A percentile compares a stretch with the other conserved stretches of the same genome.
phyloP scores from a whole-genome alignment of 2,888 invertebrate genomes.

The Acrobasis suavella region DNA sequence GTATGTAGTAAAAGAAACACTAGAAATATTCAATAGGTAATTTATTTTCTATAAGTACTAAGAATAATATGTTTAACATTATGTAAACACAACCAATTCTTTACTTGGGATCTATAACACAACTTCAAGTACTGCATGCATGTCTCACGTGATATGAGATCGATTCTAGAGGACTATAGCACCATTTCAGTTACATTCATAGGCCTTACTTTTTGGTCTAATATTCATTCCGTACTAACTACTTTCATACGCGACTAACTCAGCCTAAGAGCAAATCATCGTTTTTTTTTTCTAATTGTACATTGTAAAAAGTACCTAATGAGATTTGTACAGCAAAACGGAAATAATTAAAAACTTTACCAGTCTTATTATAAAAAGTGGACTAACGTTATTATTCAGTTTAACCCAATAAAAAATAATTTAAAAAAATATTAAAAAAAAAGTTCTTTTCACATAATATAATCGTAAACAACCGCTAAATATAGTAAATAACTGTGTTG shows the following conservation, averaged over 20 bases:
- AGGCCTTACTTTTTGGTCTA: constrained; percentile 80
- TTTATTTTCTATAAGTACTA: constrained; percentile 79
- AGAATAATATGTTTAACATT: constrained; percentile 71
- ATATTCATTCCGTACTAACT: constrained; percentile 47
- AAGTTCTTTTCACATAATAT: no score
- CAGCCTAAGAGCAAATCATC: constrained; percentile 29
- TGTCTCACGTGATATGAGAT: constrained; percentile 77
- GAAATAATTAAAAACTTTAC: no score
- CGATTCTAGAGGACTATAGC: constrained; percentile 78
- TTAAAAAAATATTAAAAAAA: no score
- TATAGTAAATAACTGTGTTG: no score
- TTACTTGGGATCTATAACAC: constrained; percentile 59
- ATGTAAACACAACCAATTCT: constrained; percentile 74
- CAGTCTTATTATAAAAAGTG: no score
- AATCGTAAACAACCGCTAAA: no score
- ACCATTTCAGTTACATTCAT: constrained; percentile 78
- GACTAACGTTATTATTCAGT: no score
- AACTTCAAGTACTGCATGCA: constrained; percentile 56
- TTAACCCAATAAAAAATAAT: no score
- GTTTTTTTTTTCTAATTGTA: neutral
- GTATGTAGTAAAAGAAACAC: constrained; percentile 35
- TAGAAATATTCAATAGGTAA: constrained; percentile 55
- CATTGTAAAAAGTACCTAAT: no score
- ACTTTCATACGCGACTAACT: constrained; percentile 30
- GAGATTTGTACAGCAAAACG: no score